Evolutionary conservation across 2,113 vertebrate species (phyloP), one percentile per base, ranked within the genome.

Genomic region (Trinectes maculatus): DNA sequence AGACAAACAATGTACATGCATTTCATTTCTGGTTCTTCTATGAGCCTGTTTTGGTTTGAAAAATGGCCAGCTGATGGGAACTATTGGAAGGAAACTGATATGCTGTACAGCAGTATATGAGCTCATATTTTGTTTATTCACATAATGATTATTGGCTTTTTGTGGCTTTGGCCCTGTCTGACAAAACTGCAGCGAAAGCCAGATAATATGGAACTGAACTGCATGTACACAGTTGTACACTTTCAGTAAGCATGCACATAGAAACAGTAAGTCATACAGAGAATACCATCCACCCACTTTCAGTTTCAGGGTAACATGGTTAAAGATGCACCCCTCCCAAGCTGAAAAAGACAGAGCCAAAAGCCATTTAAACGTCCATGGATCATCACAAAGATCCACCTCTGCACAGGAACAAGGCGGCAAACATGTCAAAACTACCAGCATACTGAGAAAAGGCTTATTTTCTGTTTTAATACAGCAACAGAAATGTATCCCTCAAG

Each of bases 181-280:
- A 74, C 33, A 16, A 34, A 44, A 59, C 48, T 71, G 28, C 58
- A 77, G 36, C 57, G 46, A 39, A 34, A 77, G 81, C 67, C 58
- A 43, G 60, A 55, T 31, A 25, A 22, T 52, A 72, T 7, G 57
- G 37, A 77, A 59, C 56, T 77, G 69, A 88, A 86, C 85, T 64
- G 76, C 76, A 86, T 73, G 83, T 83, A 80, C 79, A 88, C 60
- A 57, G 61, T 71, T 78, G 75, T 72, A 79, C 51, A 80, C 68
- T 46, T 77, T 89, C 87, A 87, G 85, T 85, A 87, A 89, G 82
- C 86, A 90, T 91, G 90, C 89, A 90, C 86, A 64, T 76, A 80
- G 39, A 80, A 82, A 87, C 80, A 85, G 56, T 75, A 56, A 85
- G 43, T 70, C 69, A 34, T 61, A 80, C 68, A 82, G 55, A 82